Conservation (phyloP, 2,888 invertebrate genomes). For the Cataglyphis rosenhaueri region DNA sequence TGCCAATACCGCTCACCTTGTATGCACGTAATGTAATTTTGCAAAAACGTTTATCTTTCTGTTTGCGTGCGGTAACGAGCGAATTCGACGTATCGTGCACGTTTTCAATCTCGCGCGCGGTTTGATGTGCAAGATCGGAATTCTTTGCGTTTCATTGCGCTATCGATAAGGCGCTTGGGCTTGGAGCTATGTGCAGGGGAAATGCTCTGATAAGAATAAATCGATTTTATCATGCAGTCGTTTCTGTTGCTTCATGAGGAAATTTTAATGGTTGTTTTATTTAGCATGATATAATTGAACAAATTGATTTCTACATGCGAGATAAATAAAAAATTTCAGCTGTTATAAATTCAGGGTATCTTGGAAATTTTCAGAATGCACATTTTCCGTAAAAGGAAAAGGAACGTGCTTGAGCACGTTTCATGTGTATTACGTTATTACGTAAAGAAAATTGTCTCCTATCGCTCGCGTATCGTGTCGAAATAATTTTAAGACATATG, state of each 20-base stretch:
- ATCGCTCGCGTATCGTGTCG: slow-evolving; percentile 7
- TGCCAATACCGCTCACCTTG: background rate
- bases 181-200: background rate
- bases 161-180: slow-evolving; percentile 12
- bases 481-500: background rate
- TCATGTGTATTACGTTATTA: background rate
- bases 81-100: slow-evolving; percentile 10
- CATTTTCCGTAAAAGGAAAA: background rate
- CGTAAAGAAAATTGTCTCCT: slow-evolving; percentile 10
- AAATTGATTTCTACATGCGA: background rate
- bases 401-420: background rate
- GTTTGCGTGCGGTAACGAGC: slow-evolving; percentile 8
- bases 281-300: background rate
- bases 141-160: slow-evolving; percentile 5
- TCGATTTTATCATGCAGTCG: background rate
- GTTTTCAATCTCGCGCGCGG: background rate
- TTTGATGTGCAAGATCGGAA: slow-evolving; percentile 12
- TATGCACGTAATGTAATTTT: slow-evolving; percentile 5
- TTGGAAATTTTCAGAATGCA: background rate
- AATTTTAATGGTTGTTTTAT: background rate
- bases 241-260: background rate
- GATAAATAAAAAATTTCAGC: background rate
- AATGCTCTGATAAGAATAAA: background rate
- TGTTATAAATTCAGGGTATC: background rate
- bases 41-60: slow-evolving; percentile 22